A percentile compares a stretch with the other conserved stretches of the same genome.
Conservation (phyloP, 2,797 vertebrate genomes). For the Helarctos malayanus region DNA sequence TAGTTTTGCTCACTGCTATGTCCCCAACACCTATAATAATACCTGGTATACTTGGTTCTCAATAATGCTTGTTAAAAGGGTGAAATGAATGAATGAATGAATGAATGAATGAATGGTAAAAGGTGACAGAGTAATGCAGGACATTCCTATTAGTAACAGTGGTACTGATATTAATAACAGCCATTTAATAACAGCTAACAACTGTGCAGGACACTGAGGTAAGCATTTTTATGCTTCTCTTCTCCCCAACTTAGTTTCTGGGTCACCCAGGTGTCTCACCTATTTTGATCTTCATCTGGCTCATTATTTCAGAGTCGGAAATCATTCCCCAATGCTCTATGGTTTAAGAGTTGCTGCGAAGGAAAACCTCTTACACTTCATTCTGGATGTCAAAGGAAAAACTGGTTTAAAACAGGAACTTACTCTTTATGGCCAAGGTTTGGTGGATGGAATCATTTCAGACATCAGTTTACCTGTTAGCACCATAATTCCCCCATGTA, state of each 20-base stretch:
- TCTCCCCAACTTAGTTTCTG: background rate
- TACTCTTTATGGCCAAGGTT: background rate
- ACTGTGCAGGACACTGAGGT: background rate
- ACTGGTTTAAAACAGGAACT: background rate
- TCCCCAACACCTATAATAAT: background rate
- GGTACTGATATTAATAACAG: background rate
- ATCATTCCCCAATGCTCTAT: background rate
- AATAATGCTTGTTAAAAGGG: background rate
- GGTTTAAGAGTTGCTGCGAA: slow-evolving; percentile 17
- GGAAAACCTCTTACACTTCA: background rate
- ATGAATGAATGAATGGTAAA: background rate
- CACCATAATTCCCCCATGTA: background rate
- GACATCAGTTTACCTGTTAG: background rate
- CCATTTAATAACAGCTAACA: background rate
- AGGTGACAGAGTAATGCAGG: background rate
- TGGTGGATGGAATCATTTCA: background rate
- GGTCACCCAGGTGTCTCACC: background rate
- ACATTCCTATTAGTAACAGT: background rate
- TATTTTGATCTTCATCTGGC: background rate
- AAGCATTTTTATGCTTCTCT: background rate
- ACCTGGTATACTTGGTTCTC: background rate
- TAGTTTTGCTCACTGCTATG: background rate
- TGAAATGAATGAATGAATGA: background rate
- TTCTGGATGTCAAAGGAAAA: slow-evolving; percentile 44
- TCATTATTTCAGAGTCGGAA: background rate